Percentiles rank a stretch among this genome's conserved stretches.
These are phyloP conservation scores for Vanessa atalanta DNA, from an alignment of 1,140 invertebrate genomes.

Conservation along the genomic window DNA sequence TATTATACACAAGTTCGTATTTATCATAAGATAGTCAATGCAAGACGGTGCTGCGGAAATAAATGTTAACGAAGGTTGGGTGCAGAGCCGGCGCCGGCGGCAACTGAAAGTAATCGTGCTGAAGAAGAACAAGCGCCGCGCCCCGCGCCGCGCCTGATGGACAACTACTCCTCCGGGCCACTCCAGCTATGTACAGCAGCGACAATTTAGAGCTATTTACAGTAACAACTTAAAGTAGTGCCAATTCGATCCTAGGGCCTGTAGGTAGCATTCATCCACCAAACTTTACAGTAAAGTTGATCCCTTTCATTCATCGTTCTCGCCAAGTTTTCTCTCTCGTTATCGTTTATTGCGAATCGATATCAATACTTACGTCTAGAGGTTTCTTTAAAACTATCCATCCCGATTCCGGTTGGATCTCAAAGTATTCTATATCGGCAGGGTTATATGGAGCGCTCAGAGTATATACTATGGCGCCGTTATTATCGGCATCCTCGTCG, in stretches of 20 bases:
- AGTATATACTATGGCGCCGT: slow-evolving; percentile 96
- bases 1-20: slow-evolving; percentile 79
- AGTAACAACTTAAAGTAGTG: slow-evolving; percentile 77
- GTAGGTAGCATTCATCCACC: slow-evolving; percentile 81
- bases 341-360: slow-evolving; percentile 27
- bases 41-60: slow-evolving; percentile 81
- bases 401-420: slow-evolving; percentile 96
- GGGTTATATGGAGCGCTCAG: slow-evolving; percentile 92
- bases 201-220: slow-evolving; percentile 80
- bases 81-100: slow-evolving; percentile 78
- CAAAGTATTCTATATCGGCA: slow-evolving; percentile 95
- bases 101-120: slow-evolving; percentile 82
- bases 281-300: slow-evolving; percentile 78
- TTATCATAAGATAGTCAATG: slow-evolving; percentile 79
- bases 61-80: slow-evolving; percentile 78
- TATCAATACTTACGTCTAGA: slow-evolving; percentile 92
- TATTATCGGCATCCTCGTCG: slow-evolving; percentile 97
- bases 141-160: slow-evolving; percentile 67
- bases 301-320: slow-evolving; percentile 76
- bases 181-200: slow-evolving; percentile 78
- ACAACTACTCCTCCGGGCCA: slow-evolving; percentile 80
- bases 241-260: slow-evolving; percentile 80
- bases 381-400: slow-evolving; percentile 97
- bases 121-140: slow-evolving; percentile 80
- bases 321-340: slow-evolving; percentile 55